Conservation (phyloP, 2,888 invertebrate genomes). For the Germaria angustata region DNA sequence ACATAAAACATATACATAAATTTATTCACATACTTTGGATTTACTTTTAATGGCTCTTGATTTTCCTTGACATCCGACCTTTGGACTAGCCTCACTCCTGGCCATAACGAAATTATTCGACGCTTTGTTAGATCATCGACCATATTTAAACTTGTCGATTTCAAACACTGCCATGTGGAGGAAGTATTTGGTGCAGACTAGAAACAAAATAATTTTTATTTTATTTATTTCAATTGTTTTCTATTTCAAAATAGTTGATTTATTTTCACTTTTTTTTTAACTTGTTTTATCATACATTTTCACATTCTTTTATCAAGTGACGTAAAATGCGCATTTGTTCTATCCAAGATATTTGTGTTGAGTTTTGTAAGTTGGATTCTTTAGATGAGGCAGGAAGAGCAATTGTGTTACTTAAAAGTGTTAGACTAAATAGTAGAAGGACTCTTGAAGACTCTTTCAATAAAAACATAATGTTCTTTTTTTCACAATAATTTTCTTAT, state of each 20-base stretch:
- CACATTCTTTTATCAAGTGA: constrained; percentile 53
- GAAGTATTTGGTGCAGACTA: constrained; percentile 7
- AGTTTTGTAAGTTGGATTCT: background rate
- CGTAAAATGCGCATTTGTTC: constrained; percentile 50
- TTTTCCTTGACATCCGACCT: constrained; percentile 8
- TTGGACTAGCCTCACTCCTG: constrained; percentile 82
- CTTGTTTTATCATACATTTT: constrained; percentile 47
- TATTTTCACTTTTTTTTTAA: background rate
- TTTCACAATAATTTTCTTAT: background rate
- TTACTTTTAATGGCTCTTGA: background rate
- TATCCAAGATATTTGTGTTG: constrained; percentile 40
- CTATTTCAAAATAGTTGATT: background rate
- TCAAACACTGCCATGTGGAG: constrained; percentile 79
- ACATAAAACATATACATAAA: background rate
- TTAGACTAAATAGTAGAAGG: constrained; percentile 16
- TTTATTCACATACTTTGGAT: constrained; percentile 21
- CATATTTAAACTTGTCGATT: constrained; percentile 76
- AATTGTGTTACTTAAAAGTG: background rate
- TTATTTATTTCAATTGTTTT: background rate
- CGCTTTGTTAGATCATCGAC: constrained; percentile 83
- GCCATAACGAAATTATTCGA: constrained; percentile 84
- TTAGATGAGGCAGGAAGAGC: constrained; percentile 4
- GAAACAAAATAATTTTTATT: background rate
- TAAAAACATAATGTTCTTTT: constrained; percentile 25
- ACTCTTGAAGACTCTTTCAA: background rate